These are phyloP conservation scores for Mongoloraphidia duomilia DNA, from an alignment of 2,888 invertebrate genomes.

Conservation along the genomic window DNA sequence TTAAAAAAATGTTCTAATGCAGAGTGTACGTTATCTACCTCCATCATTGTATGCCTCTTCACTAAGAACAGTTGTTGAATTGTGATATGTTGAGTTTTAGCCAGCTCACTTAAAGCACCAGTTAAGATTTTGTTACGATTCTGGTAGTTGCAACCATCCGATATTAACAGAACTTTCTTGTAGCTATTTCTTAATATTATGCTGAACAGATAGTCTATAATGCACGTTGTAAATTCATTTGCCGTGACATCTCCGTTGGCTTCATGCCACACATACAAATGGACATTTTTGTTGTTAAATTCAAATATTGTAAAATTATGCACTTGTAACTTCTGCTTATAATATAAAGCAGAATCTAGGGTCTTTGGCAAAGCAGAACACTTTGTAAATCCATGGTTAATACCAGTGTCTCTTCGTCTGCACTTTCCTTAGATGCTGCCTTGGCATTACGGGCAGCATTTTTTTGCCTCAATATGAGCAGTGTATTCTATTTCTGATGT, in stretches of 20 bases:
- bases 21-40: too few relatives aligned
- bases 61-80: constrained; percentile 10
- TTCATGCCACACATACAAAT: constrained; percentile 40
- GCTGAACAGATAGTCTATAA: constrained; percentile 8
- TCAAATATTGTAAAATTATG: constrained; percentile 17
- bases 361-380: constrained; percentile 10
- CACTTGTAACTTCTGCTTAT: constrained; percentile 19
- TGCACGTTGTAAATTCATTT: constrained; percentile 13
- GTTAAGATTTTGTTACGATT: constrained; percentile 8
- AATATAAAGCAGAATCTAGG: constrained; percentile 18
- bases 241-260: constrained; percentile 11
- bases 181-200: constrained; percentile 3
- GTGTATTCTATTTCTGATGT: not conserved
- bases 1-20: too few relatives aligned
- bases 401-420: too few relatives aligned
- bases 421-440: too few relatives aligned
- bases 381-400: constrained; percentile 6
- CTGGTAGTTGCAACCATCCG: constrained; percentile 10
- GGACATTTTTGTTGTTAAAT: constrained; percentile 21
- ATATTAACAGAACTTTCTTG: constrained; percentile 8
- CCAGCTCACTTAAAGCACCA: not conserved
- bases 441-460: too few relatives aligned
- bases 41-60: constrained; percentile 13
- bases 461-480: too few relatives aligned
- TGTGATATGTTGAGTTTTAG: not conserved